Conservation (phyloP, 2,113 vertebrate genomes). For the Mirounga angustirostris region DNA sequence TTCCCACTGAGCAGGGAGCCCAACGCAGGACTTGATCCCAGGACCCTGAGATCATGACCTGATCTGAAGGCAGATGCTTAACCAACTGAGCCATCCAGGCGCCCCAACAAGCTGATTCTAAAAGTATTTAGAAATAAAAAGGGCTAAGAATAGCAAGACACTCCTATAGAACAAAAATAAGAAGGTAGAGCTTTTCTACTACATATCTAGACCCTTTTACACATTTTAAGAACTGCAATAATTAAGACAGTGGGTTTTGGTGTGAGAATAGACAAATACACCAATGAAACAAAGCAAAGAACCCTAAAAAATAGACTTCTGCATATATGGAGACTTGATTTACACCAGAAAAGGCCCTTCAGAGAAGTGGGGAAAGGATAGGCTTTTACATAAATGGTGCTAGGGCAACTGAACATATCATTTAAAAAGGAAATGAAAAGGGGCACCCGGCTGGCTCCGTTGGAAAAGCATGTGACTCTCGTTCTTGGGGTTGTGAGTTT, state of each 20-base stretch:
- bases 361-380: background rate
- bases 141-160: background rate
- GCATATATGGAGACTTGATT: background rate
- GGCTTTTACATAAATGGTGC: background rate
- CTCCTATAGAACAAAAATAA: background rate
- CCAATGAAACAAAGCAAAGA: background rate
- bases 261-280: background rate
- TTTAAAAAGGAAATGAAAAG: background rate
- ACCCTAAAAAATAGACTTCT: background rate
- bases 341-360: background rate
- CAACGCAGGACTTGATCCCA: too few relatives aligned
- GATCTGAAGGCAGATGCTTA: too few relatives aligned
- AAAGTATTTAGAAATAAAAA: background rate
- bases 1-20: too few relatives aligned
- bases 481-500: background rate
- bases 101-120: background rate
- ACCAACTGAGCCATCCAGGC: too few relatives aligned
- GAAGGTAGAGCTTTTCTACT: background rate
- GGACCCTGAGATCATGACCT: too few relatives aligned
- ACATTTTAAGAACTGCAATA: background rate
- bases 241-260: background rate
- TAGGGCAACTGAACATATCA: background rate
- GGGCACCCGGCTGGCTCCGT: background rate
- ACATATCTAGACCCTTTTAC: background rate
- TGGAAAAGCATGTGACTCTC: background rate